These are phyloP conservation scores for Brachyopa scutellaris DNA, from an alignment of 2,888 invertebrate genomes.

Conservation along the genomic window DNA sequence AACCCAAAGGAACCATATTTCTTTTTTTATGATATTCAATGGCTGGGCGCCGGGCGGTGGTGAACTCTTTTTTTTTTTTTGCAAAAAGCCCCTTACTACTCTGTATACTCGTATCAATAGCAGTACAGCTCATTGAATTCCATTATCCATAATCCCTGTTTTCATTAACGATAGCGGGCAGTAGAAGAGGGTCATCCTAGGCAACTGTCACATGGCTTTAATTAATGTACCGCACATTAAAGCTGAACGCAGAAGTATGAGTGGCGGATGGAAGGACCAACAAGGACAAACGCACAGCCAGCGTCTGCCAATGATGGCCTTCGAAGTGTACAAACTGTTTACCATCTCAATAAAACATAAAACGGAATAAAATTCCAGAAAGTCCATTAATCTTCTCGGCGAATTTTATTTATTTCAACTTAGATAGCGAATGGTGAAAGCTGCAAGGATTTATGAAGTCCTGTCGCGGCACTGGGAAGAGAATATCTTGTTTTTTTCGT, in stretches of 20 bases:
- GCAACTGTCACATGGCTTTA: constrained; percentile 37
- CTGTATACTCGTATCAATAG: too few species aligned
- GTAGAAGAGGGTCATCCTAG: constrained; percentile 15
- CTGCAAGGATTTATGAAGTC: constrained; percentile 63
- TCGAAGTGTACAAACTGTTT: constrained; percentile 48
- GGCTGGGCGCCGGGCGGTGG: background rate
- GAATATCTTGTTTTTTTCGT: constrained; percentile 1
- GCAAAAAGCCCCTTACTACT: background rate
- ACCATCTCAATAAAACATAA: constrained; percentile 60
- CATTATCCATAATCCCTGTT: constrained; percentile 25
- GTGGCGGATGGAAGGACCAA: background rate
- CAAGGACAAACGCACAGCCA: background rate
- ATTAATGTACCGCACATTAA: constrained; percentile 67
- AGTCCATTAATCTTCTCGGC: constrained; percentile 60
- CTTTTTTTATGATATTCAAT: constrained; percentile 1
- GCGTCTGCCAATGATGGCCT: constrained; percentile 40
- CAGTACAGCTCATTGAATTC: constrained; percentile 56
- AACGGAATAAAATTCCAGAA: constrained; percentile 46
- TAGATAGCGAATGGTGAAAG: constrained; percentile 54
- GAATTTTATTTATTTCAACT: constrained; percentile 42
- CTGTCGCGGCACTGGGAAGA: constrained; percentile 13
- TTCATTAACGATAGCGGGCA: background rate
- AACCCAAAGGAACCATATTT: constrained; percentile 23
- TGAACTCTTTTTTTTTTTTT: background rate
- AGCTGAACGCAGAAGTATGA: background rate